Base-by-base conservation (phyloP, 2,888 invertebrate genomes). In the Hemicrepidius hirtus region DNA sequence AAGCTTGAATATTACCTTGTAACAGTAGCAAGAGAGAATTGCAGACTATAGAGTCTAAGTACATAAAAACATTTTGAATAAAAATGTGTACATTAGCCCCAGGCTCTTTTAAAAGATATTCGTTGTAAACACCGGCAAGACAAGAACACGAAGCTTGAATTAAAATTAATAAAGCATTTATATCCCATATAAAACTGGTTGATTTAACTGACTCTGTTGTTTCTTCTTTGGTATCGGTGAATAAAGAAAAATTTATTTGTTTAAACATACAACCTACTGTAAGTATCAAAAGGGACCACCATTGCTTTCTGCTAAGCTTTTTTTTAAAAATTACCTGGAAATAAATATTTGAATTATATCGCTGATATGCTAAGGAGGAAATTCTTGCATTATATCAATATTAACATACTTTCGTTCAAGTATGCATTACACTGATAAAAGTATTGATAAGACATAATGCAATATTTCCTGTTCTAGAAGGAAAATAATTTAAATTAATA, bases 11-110 rank as follows among this genome's bases (percentile, higher is more conserved):
- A 80, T 93, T 90, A 0, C 94, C 95, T 83, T 92, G 91, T 3
- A 90, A 83, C 63, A 91, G 78, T 49, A 97, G 87, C 70, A 97
- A 88, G 2, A 91, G 85, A n/a, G 93, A 85, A 85, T 97, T 98
- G 84, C 97, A 97, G n/a, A 97, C 82, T 75, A 98, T 96, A 3
- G 97, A 97, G 86, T 98, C 96, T 28, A 96, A 84, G 85, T 98
- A 98, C 96, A 98, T 97, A 82, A 96, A 98, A 6, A 97, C 92
- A 85, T 98, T 98, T 87, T 98, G 98, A 76, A 97, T 87, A 87
- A 95, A 96, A 81, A 98, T 94, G 83, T 97, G 94, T 0, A 97
- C 93, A 77, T 94, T 92, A 1, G 92, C 91, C 16, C 96, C 96
- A 80, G 93, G 91, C 28, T 93, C 93, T 88, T 98, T 98, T 3